Conservation (phyloP, 2,797 vertebrate genomes). For the Neopelma chrysocephalum region DNA sequence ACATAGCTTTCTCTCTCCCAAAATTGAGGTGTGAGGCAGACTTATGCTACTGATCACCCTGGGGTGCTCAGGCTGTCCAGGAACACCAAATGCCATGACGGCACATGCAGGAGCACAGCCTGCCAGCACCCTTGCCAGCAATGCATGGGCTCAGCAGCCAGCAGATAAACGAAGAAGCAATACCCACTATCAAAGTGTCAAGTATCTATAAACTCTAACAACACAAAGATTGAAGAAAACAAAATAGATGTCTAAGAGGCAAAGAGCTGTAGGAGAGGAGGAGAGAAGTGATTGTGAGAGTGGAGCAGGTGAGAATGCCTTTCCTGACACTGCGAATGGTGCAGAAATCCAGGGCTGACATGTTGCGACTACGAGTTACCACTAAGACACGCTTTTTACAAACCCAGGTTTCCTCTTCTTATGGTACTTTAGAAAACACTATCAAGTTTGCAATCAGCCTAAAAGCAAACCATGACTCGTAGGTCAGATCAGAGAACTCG, state of each 20-base stretch:
- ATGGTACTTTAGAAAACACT: not conserved
- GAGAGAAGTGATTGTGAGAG: not conserved
- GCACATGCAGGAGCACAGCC: not conserved
- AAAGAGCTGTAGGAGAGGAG: not conserved
- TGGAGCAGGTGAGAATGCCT: not conserved
- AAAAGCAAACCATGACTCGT: not conserved
- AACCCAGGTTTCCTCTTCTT: not conserved
- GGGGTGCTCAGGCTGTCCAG: not conserved
- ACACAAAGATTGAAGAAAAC: constrained; percentile 11
- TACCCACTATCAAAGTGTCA: constrained; percentile 3
- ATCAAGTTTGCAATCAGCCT: constrained; percentile 31
- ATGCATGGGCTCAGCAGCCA: not conserved
- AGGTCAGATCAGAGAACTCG: not conserved
- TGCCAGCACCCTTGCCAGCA: rapidly evolving
- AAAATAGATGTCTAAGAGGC: not conserved
- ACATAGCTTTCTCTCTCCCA: not conserved
- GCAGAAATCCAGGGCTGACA: not conserved
- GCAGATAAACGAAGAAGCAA: constrained; percentile 31
- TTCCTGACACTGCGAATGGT: not conserved
- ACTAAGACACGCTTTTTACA: not conserved
- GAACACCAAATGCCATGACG: rapidly evolving
- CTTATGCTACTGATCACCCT: not conserved
- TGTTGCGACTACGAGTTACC: not conserved
- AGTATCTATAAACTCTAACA: constrained; percentile 28
- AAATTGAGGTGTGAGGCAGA: rapidly evolving